Base-by-base conservation (phyloP, 1,140 invertebrate species). In the Cephus cinctus region DNA sequence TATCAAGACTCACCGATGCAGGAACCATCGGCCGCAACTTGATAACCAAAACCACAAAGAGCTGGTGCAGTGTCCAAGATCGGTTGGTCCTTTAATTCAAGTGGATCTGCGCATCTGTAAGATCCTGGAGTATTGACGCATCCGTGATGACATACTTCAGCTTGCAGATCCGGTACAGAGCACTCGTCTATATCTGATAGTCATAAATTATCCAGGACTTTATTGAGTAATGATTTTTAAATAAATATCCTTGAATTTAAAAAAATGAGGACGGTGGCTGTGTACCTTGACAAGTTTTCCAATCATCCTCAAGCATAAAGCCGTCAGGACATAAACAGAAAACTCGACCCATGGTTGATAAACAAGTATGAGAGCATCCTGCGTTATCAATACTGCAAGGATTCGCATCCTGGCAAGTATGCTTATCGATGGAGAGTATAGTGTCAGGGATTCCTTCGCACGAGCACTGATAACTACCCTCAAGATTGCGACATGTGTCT, bases 321-420 rank as follows among this genome's bases (percentile, higher is more conserved):
- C 83, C 82, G 30, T 78, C 76, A 1, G 83, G 83, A 65, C 86
- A 88, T 32, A 80, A 69, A 67, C 87, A 89, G 55, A 82, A 78
- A 43, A 83, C 84, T 11, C 78, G 76, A 6, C 85, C 85, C 57
- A 80, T 73, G 21, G 79, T 81, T 52, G 86, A 86, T 1, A 82
- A 61, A 73, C 80, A 83, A 59, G 83, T 81, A 49, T 81, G 78
- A 12, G 79, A 80, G 63, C 81, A 83, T 8, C 77, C 76, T 14
- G 84, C 81, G 48, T 85, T 80, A 69, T 85, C 82, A 64, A 70
- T 58, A 47, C 56, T 68, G 63, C 85, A 87, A 50, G 85, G 83
- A 59, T 83, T 78, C 12, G 81, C 70, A 57, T 86, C 82, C 38
- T 73, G 63, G 60, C 77, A 80, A 11, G 69, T 75, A 49, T 73